Evolutionary conservation across 2,888 invertebrate genomes (phyloP).

Genomic region (Arrhopalites spinosus): DNA sequence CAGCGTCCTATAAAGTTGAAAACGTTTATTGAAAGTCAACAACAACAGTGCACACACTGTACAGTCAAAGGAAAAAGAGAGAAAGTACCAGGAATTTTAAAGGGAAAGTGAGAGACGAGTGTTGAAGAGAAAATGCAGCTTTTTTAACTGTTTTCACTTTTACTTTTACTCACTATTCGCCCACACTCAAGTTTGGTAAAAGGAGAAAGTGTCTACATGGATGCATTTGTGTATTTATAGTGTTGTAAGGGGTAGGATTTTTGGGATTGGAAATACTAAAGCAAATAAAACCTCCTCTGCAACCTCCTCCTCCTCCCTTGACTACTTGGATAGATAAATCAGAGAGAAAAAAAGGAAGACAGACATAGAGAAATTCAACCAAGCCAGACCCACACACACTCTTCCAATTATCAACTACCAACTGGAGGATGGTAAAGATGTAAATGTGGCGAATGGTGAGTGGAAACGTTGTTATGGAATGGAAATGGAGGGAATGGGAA

Average conservation of each 20-base stretch:
- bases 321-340: neutral
- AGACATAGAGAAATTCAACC: neutral
- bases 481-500: neutral
- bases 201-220: too few species aligned
- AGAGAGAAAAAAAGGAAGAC: slow-evolving; percentile 1
- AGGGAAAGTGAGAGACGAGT: too few species aligned
- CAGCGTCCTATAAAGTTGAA: too few species aligned
- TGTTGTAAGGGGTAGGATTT: neutral
- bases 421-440: slow-evolving; percentile 17
- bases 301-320: neutral
- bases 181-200: too few species aligned
- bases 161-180: too few species aligned
- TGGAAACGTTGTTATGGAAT: neutral
- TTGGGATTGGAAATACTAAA: neutral
- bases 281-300: slow-evolving; percentile 2
- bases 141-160: too few species aligned
- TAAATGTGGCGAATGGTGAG: neutral
- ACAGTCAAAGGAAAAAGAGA: neutral
- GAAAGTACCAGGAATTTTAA: too few species aligned
- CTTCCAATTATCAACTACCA: slow-evolving; percentile 8
- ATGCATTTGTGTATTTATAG: neutral
- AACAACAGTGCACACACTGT: neutral
- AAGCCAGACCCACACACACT: neutral
- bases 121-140: too few species aligned
- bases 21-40: slow-evolving; percentile 16